These are phyloP conservation scores for Balearica regulorum DNA, from an alignment of 2,797 vertebrate species.

Conservation along the genomic window DNA sequence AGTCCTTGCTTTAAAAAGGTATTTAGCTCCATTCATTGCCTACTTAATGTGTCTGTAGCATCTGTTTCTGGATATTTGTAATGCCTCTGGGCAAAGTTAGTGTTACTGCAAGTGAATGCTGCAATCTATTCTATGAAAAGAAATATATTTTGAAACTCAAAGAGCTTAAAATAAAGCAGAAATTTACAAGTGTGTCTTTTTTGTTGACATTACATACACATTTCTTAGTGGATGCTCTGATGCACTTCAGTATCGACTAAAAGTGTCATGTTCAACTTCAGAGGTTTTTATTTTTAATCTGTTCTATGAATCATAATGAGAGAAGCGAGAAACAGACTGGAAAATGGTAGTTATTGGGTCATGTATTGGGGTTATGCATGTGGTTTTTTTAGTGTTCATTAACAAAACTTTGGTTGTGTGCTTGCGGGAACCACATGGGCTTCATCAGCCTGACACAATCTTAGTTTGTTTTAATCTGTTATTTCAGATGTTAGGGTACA, in stretches of 20 bases:
- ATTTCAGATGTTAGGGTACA: neutral
- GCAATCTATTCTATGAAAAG: neutral
- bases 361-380: neutral
- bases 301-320: neutral
- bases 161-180: neutral
- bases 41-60: neutral
- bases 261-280: neutral
- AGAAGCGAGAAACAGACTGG: neutral
- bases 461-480: neutral
- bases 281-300: neutral
- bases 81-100: neutral
- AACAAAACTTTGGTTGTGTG: neutral
- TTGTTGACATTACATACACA: neutral
- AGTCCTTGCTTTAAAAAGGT: neutral
- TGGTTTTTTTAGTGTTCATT: neutral
- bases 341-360: neutral
- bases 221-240: neutral
- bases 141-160: neutral
- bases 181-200: neutral
- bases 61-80: neutral
- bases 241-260: neutral
- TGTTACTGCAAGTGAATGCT: neutral
- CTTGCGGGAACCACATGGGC: rapidly evolving
- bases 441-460: neutral
- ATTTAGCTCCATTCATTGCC: neutral